These are phyloP conservation scores for Zosterops pallidus DNA, from an alignment of 2,113 vertebrate genomes.

Conservation along the genomic window DNA sequence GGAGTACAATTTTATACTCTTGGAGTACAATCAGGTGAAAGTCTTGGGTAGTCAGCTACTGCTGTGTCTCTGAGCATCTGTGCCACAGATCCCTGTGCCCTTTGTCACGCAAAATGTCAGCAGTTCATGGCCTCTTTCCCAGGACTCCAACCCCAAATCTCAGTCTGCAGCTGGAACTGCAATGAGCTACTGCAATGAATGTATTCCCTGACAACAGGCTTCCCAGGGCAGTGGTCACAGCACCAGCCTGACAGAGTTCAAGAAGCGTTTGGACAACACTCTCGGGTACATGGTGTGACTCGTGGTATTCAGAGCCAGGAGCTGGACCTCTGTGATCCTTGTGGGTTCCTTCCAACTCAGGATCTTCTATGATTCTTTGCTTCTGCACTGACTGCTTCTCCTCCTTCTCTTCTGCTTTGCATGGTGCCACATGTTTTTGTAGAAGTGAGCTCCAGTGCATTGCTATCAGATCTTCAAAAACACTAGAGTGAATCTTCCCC, in stretches of 20 bases:
- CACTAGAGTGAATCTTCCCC: neutral
- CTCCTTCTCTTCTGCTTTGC: neutral
- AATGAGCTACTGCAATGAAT: neutral
- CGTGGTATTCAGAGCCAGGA: neutral
- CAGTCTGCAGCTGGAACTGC: neutral
- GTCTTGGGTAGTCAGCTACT: neutral
- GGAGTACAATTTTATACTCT: neutral
- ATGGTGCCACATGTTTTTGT: neutral
- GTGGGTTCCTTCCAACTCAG: neutral
- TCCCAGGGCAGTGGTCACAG: neutral
- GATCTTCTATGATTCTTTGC: neutral
- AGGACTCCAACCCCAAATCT: neutral
- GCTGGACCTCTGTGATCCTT: neutral
- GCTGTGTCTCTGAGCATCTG: neutral
- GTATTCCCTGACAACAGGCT: neutral
- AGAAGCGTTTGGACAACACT: rapidly evolving
- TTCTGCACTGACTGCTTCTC: neutral
- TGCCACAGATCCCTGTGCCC: neutral
- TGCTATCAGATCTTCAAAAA: neutral
- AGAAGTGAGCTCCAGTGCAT: neutral
- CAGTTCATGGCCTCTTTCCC: neutral
- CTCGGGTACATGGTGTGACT: neutral
- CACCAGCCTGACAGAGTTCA: neutral
- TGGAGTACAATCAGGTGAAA: neutral
- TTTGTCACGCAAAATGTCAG: neutral